These are phyloP conservation scores for Mionectes olivaceus DNA, from an alignment of 2,797 vertebrate genomes.

Conservation along the genomic window DNA sequence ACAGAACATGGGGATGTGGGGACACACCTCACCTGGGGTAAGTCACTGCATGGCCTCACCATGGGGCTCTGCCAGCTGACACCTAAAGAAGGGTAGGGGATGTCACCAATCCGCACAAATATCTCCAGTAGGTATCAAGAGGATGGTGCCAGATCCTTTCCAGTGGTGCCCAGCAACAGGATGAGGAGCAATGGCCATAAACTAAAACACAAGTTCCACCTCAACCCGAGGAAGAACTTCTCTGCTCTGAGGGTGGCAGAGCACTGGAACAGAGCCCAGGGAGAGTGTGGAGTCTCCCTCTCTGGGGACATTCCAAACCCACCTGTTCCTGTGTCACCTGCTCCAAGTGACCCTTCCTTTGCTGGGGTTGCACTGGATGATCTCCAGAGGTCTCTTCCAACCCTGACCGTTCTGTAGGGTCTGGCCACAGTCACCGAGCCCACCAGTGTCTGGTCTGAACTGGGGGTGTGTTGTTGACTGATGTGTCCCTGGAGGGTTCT, in stretches of 20 bases:
- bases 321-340: not conserved
- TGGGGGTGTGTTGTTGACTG: not conserved
- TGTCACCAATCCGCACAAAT: not conserved
- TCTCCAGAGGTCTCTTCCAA: not conserved
- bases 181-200: not conserved
- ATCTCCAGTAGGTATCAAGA: not conserved
- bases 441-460: not conserved
- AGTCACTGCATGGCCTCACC: rapidly evolving
- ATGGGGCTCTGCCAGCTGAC: not conserved
- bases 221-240: not conserved
- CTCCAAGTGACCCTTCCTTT: not conserved
- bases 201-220: not conserved
- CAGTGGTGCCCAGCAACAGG: not conserved
- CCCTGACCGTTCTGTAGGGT: not conserved
- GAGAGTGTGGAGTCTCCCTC: not conserved
- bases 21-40: not conserved
- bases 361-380: not conserved
- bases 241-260: not conserved
- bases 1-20: not conserved
- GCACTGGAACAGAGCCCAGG: not conserved
- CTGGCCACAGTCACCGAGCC: not conserved
- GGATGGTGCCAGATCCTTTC: not conserved
- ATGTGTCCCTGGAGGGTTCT: not conserved
- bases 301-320: not conserved
- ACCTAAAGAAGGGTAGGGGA: not conserved